A percentile compares a stretch with the other conserved stretches of the same genome.
Conservation (phyloP, 2,113 vertebrate species). For the Agelaius phoeniceus region DNA sequence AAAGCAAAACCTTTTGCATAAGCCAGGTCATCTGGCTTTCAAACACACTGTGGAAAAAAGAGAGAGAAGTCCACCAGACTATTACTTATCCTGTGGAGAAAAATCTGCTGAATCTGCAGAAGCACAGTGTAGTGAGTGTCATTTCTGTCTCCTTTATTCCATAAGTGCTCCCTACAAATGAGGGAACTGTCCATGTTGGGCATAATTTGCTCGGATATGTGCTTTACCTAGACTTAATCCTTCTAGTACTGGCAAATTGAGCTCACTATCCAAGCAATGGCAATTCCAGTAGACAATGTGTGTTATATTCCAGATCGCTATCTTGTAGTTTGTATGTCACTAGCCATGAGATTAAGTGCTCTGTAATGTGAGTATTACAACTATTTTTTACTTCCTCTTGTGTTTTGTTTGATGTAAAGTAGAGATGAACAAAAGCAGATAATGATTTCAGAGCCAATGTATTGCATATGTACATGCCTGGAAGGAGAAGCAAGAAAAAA, state of each 20-base stretch:
- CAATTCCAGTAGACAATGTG: conserved; percentile 37
- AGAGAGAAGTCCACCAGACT: background rate
- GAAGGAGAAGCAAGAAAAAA: conserved; percentile 22
- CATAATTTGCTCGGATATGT: background rate
- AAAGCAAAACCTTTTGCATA: background rate
- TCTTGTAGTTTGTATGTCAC: conserved; percentile 25
- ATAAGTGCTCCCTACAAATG: conserved; percentile 4
- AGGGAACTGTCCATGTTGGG: conserved; percentile 8
- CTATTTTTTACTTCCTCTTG: conserved; percentile 50
- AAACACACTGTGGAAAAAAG: background rate
- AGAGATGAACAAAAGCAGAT: conserved; percentile 57
- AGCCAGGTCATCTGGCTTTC: background rate
- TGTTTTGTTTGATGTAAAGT: conserved; percentile 48
- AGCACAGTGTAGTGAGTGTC: background rate
- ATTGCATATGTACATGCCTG: background rate
- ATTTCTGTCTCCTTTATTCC: background rate
- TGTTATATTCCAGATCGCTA: conserved; percentile 19
- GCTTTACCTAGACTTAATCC: conserved; percentile 49
- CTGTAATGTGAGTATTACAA: conserved; percentile 45
- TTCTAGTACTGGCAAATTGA: conserved; percentile 24
- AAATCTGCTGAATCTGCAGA: background rate
- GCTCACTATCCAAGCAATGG: background rate
- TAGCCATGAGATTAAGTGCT: conserved; percentile 48
- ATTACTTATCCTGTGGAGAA: background rate
- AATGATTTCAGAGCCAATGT: background rate